Evolutionary conservation across 2,888 invertebrate genomes (phyloP), one percentile per base, ranked within the genome.

Genomic region (Hirtodrosophila alboralis): DNA sequence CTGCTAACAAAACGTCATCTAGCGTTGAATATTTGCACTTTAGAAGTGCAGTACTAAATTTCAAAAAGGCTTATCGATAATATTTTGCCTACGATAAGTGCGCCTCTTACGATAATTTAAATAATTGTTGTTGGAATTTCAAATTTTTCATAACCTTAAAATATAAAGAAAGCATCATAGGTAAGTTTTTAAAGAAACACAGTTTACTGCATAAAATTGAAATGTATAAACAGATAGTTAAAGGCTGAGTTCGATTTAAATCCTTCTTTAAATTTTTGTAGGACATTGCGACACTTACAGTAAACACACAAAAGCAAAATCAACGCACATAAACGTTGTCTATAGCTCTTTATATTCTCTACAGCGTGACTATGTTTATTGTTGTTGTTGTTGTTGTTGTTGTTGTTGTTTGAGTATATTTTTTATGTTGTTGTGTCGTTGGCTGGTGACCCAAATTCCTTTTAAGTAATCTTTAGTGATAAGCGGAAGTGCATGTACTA

Each of bases 401-500:
- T 8, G 41, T 10, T 54, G 44, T 51, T 47, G 31, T 30, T 27
- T 18, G 47, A n/a, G n/a, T n/a, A n/a, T n/a, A n/a, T n/a, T n/a
- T 60, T 52, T 54, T 51, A 45, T 62, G 31, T 62, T 61, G 52
- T 30, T 51, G 53, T 43, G 57, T 59, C 36, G 71, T 64, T 47
- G 45, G 53, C 53, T 48, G 61, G 40, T 84, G 83, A 76, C 84
- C 72, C 60, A 75, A 84, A 72, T 85, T 79, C 65, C 61, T 54
- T 68, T 71, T 65, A 64, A 77, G 73, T 76, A 75, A 84, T 74
- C 70, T 74, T 67, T 65, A 69, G 77, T 78, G 78, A 80, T 80
- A 78, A 84, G 75, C 84, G 73, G 84, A 84, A 79, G 66, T 65
- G 76, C 69, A 83, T 67, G 83, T 69, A 78, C 72, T 75, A 62